Conservation (phyloP, 2,113 vertebrate genomes). For the Crypturellus undulatus region DNA sequence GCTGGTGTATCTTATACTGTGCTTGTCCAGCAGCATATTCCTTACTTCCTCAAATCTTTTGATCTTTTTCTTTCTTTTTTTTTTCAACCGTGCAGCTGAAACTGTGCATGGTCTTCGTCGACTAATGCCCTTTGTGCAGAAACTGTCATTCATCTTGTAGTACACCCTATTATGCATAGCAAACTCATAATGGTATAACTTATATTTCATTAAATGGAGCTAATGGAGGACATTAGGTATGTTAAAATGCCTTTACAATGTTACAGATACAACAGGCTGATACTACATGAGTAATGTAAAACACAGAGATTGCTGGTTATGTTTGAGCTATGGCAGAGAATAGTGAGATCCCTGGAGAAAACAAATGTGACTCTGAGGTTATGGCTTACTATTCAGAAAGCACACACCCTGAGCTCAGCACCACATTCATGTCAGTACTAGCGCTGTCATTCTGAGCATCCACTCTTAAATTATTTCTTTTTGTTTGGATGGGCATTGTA, state of each 20-base stretch:
- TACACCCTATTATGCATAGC: constrained; percentile 64
- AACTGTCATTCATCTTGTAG: constrained; percentile 69
- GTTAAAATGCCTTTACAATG: constrained; percentile 68
- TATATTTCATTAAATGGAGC: constrained; percentile 86
- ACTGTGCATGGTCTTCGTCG: constrained; percentile 84
- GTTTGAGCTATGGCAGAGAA: constrained; percentile 76
- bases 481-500: constrained; percentile 50
- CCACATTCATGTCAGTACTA: constrained; percentile 69
- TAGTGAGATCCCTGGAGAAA: constrained; percentile 45
- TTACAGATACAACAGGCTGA: constrained; percentile 68
- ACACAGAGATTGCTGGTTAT: constrained; percentile 82
- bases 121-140: constrained; percentile 76
- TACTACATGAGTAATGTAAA: constrained; percentile 73
- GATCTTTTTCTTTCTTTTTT: not conserved
- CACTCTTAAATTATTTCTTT: constrained; percentile 56
- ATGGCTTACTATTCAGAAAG: constrained; percentile 64
- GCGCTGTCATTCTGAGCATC: constrained; percentile 61
- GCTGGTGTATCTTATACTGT: constrained; percentile 65
- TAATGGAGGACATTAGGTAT: constrained; percentile 87
- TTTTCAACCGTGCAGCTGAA: constrained; percentile 75
- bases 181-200: constrained; percentile 83
- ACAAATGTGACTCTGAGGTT: constrained; percentile 29
- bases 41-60: constrained; percentile 17
- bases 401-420: constrained; percentile 55
- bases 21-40: constrained; percentile 69